A percentile compares a stretch with the other conserved stretches of the same genome.
Evolutionary conservation across 92 coral and sea anemone species (phyloP).

Genomic region (Phenganax marumi): DNA sequence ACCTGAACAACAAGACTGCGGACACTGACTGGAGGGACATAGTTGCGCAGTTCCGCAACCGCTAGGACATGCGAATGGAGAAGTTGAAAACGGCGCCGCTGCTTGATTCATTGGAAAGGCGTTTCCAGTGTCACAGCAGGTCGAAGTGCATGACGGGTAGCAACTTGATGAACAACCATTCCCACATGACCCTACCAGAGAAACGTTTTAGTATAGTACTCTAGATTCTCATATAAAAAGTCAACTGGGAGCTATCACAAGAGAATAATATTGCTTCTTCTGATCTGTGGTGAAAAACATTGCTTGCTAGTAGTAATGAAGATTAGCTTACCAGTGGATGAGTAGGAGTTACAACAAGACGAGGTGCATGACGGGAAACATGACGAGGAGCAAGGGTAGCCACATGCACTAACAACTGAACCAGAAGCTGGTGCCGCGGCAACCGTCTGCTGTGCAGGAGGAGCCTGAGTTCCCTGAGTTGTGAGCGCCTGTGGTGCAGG

Average conservation of each 20-base stretch:
- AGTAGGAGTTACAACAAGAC: not conserved
- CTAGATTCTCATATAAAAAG: not conserved
- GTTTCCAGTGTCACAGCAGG: conserved; percentile 5
- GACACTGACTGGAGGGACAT: conserved; percentile 20
- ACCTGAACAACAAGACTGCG: conserved; percentile 20
- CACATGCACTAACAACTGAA: conserved; percentile 5
- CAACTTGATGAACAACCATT: conserved; percentile 16
- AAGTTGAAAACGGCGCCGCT: not conserved
- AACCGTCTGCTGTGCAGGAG: too few relatives aligned
- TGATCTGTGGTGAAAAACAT: not conserved
- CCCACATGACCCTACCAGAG: not conserved
- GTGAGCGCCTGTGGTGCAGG: not conserved
- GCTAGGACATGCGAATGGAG: not conserved
- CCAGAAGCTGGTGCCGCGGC: not conserved
- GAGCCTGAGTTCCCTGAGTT: too few relatives aligned
- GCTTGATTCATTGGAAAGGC: not conserved
- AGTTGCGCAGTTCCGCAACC: not conserved
- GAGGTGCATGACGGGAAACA: conserved; percentile 3
- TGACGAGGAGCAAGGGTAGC: not conserved
- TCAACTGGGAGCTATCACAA: not conserved
- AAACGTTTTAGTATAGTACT: too few relatives aligned
- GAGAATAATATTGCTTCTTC: not conserved
- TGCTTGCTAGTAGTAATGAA: not conserved
- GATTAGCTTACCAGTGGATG: not conserved
- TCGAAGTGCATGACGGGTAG: conserved; percentile 15